Evolutionary conservation across 92 coral and sea anemone species (phyloP), one percentile per base, ranked within the genome.

Genomic region (Palythoa heliodiscus): DNA sequence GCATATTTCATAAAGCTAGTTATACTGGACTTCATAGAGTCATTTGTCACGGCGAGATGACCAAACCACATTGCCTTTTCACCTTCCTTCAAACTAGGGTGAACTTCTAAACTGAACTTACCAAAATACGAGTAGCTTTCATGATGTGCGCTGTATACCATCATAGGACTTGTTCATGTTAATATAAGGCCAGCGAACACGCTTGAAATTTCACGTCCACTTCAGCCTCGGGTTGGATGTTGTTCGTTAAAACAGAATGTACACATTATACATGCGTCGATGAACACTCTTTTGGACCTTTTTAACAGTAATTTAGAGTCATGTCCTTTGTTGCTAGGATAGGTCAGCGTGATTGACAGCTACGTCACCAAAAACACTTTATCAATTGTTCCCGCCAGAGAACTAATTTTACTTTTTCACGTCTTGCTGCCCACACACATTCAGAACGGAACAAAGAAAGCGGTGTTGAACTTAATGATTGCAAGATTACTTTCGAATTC

Each of bases 401-500:
- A 35, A 3, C 23, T 16, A 4, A 58, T 78, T 55, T 57, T n/a
- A 77, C 48, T 61, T 78, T 63, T 43, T 61, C 23, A 20, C 47
- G 68, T 16, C 84, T 20, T 11, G 35, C 83, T 43, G 84, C 84
- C 84, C 84, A 80, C 84, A 12, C 72, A 40, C 43, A 74, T 43
- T 22, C 43, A 22, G 12, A 16, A 12, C 10, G 4, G 9, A 39
- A 61, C 84, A 48, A 66, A 39, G 40, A 48, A 77, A 47, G 23
- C 25, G 22, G 23, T 80, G 20, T 29, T 20, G 5, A 25, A 55
- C 37, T 53, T 25, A 47, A 37, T 60, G 52, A 35, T 58, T 78
- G 17, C 52, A 6, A 64, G 8, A 22, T 25, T n/a, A 17, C 11
- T 57, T 57, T 60, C n/a, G 71, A 76, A 57, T 78, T 78, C 69